These are phyloP conservation scores for Papilio dardanus DNA, from an alignment of 1,140 invertebrate genomes.

Conservation along the genomic window DNA sequence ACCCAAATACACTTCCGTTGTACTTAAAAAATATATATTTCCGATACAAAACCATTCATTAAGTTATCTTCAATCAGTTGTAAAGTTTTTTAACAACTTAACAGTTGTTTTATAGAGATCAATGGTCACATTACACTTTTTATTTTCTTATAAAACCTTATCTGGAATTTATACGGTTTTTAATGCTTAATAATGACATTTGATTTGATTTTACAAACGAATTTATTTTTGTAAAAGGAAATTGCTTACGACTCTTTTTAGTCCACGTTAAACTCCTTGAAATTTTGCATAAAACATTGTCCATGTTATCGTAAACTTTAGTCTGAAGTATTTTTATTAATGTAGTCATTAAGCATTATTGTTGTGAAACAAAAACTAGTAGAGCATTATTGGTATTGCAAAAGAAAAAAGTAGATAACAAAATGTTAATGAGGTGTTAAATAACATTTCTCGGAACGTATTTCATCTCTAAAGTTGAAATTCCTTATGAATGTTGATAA, in stretches of 20 bases:
- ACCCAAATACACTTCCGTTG: slow-evolving; percentile 45
- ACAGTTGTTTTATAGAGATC: slow-evolving; percentile 26
- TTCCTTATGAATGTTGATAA: slow-evolving; percentile 31
- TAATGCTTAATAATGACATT: neutral
- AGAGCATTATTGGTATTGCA: neutral
- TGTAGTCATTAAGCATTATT: neutral
- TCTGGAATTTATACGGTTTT: neutral
- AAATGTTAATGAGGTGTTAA: slow-evolving; percentile 38
- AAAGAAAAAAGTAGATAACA: slow-evolving; percentile 4
- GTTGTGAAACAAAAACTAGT: neutral
- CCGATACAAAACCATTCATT: slow-evolving; percentile 24
- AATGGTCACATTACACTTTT: slow-evolving; percentile 16
- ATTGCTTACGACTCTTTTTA: too few relatives aligned
- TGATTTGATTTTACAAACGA: neutral
- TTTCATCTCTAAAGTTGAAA: slow-evolving; percentile 27
- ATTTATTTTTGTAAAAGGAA: neutral
- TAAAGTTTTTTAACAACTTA: slow-evolving; percentile 41
- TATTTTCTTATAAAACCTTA: neutral
- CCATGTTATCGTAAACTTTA: too few relatives aligned
- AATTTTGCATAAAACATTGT: too few relatives aligned
- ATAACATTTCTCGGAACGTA: slow-evolving; percentile 34
- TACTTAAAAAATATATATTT: slow-evolving; percentile 39
- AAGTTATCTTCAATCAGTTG: slow-evolving; percentile 45
- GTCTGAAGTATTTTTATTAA: too few relatives aligned
- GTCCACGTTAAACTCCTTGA: too few relatives aligned